Conservation (phyloP, 2,797 vertebrate genomes). For the Odontamblyopus rebecca region DNA sequence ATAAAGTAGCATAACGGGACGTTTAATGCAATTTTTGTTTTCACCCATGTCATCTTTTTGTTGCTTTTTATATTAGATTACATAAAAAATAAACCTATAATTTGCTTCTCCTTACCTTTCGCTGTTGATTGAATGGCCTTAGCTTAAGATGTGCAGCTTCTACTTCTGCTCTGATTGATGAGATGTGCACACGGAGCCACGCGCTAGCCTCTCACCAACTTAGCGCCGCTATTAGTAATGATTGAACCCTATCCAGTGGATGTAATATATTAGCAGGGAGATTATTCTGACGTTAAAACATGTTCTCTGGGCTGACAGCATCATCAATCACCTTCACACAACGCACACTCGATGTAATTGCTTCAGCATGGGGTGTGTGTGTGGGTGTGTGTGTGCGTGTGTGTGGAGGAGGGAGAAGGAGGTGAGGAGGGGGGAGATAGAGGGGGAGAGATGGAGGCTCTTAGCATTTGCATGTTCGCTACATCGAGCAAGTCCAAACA, state of each 20-base stretch:
- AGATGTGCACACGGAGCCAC: slow-evolving; percentile 52
- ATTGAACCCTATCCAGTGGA: slow-evolving; percentile 79
- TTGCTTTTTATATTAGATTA: background rate
- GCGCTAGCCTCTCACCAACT: slow-evolving; percentile 72
- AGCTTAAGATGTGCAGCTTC: slow-evolving; percentile 53
- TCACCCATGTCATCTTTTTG: background rate
- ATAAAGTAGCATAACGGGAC: too few species aligned
- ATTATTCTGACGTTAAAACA: slow-evolving; percentile 82
- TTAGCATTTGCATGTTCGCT: slow-evolving; percentile 47
- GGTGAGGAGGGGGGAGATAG: too few species aligned
- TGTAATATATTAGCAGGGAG: slow-evolving; percentile 81
- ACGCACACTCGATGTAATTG: slow-evolving; percentile 77
- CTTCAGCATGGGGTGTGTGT: slow-evolving; percentile 75
- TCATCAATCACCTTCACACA: slow-evolving; percentile 82
- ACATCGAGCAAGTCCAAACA: slow-evolving; percentile 28
- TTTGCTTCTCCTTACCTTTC: slow-evolving; percentile 28
- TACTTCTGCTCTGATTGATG: slow-evolving; percentile 68
- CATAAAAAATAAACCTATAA: background rate
- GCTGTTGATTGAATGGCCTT: slow-evolving; percentile 62
- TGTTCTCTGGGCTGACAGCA: slow-evolving; percentile 79
- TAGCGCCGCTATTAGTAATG: slow-evolving; percentile 75
- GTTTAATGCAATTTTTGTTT: background rate
- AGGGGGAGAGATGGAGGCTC: too few species aligned
- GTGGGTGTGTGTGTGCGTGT: background rate
- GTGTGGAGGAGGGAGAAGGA: slow-evolving; percentile 1